Evolutionary conservation across 2,888 invertebrate species (phyloP).

Genomic region (Parasteatoda lunata): DNA sequence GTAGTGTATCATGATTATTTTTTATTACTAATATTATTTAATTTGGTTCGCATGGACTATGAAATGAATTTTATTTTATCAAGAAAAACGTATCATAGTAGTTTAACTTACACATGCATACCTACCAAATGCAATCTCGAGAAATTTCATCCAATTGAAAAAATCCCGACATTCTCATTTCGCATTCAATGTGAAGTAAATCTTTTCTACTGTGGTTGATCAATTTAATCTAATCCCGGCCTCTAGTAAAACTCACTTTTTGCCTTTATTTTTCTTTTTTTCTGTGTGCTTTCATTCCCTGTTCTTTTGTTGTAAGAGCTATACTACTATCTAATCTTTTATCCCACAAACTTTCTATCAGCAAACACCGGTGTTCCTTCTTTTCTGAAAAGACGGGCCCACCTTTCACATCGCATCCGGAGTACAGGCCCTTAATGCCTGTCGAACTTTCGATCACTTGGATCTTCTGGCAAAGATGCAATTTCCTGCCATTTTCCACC

Average conservation of each 20-base stretch:
- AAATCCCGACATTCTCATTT: background rate
- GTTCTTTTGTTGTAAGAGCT: background rate
- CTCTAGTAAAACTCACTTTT: background rate
- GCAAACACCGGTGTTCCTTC: background rate
- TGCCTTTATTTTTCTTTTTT: background rate
- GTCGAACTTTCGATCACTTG: background rate
- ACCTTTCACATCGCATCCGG: background rate
- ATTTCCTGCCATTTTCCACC: conserved; percentile 8
- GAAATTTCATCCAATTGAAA: background rate
- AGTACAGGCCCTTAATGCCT: conserved; percentile 3
- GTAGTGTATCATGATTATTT: no score
- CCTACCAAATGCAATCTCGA: no score
- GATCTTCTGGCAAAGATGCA: background rate
- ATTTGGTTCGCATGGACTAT: no score
- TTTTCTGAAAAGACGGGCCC: background rate
- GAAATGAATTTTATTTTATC: no score
- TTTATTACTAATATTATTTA: no score
- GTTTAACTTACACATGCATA: no score
- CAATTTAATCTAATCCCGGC: background rate
- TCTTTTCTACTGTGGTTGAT: background rate
- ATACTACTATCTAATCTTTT: background rate
- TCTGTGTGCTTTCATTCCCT: background rate
- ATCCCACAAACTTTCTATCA: background rate
- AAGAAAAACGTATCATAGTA: no score
- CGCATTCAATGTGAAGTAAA: background rate